Conservation (phyloP, 2,888 invertebrate genomes). For the Ormyrus pomaceus region DNA sequence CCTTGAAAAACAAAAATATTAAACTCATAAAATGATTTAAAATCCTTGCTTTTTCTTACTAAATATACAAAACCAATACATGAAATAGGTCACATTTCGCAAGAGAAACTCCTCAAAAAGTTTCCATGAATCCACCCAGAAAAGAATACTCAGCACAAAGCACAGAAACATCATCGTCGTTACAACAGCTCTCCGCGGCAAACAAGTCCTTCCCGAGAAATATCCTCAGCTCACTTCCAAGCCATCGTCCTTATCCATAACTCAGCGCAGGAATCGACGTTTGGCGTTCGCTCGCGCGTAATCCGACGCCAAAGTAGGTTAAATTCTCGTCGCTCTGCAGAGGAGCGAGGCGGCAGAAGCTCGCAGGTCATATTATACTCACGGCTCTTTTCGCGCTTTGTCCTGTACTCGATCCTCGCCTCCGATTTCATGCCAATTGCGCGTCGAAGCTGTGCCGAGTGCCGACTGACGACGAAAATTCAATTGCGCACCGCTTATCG, state of each 20-base stretch:
- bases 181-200: no score
- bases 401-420: slow-evolving; percentile 46
- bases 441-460: neutral
- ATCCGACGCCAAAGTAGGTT: slow-evolving; percentile 44
- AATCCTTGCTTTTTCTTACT: no score
- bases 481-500: neutral
- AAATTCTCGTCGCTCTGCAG: neutral
- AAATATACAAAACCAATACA: no score
- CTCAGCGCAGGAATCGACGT: slow-evolving; percentile 18
- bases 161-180: no score
- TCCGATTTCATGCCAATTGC: slow-evolving; percentile 45
- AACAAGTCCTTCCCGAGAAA: no score
- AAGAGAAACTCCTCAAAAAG: no score
- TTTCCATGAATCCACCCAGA: no score
- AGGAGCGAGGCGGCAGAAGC: neutral
- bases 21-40: no score
- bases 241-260: neutral
- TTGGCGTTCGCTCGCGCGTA: slow-evolving; percentile 1
- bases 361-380: neutral
- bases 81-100: no score
- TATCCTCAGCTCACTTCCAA: no score
- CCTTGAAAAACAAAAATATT: no score
- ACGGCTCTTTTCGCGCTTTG: slow-evolving; percentile 23
- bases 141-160: no score
- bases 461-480: neutral